A percentile compares a stretch with the other conserved stretches of the same genome.
These are phyloP conservation scores for Raillietiella orientalis DNA, from an alignment of 2,888 invertebrate genomes.

Conservation along the genomic window DNA sequence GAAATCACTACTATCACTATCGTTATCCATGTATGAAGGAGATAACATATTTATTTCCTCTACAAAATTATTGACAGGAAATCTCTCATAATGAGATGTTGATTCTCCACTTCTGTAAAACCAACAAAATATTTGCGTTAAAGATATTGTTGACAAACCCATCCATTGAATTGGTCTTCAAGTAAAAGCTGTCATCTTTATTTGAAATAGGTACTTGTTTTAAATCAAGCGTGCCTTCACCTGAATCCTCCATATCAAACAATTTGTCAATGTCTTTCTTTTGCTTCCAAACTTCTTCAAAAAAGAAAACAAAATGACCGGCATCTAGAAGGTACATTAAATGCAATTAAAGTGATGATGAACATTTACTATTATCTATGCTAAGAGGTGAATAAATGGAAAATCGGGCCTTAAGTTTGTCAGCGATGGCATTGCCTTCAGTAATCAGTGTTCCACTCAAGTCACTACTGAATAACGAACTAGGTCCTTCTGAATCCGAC, in stretches of 20 bases:
- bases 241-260: slow-evolving; percentile 50
- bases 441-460: slow-evolving; percentile 62
- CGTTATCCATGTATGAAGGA: slow-evolving; percentile 11
- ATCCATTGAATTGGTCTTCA: not conserved
- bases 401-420: slow-evolving; percentile 59
- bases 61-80: slow-evolving; percentile 18
- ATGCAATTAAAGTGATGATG: not conserved
- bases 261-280: slow-evolving; percentile 80
- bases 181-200: no score
- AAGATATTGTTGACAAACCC: not conserved
- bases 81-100: slow-evolving; percentile 23
- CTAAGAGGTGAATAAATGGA: slow-evolving; percentile 58
- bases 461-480: slow-evolving; percentile 63
- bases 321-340: not conserved
- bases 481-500: slow-evolving; percentile 39
- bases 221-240: slow-evolving; percentile 34
- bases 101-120: slow-evolving; percentile 8
- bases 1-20: no score
- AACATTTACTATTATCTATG: slow-evolving; percentile 45
- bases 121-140: not conserved
- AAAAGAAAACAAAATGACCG: slow-evolving; percentile 66
- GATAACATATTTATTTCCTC: slow-evolving; percentile 12
- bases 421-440: slow-evolving; percentile 72
- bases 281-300: slow-evolving; percentile 84
- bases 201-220: no score